A percentile compares a stretch with the other conserved stretches of the same genome.
phyloP scores from a whole-genome alignment of 2,113 vertebrate species.

The Indicator maculatus region DNA sequence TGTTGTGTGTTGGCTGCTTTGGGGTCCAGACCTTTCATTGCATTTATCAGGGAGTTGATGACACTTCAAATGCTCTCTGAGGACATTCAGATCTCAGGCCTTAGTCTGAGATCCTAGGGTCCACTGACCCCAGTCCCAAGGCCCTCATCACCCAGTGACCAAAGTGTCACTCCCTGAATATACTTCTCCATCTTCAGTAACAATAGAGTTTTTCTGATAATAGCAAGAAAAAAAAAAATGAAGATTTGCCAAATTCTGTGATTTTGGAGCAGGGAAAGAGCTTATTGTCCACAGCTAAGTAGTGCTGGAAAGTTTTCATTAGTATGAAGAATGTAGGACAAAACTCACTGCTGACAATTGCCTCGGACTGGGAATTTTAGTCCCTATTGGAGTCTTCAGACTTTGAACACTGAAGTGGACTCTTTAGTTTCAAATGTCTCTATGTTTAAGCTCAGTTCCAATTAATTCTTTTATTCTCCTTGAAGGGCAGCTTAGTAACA shows the following conservation, averaged over 20 bases:
- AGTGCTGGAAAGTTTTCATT: not conserved
- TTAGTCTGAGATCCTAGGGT: not conserved
- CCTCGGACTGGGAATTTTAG: not conserved
- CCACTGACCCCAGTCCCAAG: not conserved
- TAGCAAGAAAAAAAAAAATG: not conserved
- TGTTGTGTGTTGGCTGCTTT: not conserved
- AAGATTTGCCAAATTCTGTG: not conserved
- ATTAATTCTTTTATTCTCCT: slow-evolving; percentile 23
- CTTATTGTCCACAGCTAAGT: not conserved
- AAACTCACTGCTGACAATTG: not conserved
- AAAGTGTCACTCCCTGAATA: not conserved
- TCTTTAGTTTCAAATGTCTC: not conserved
- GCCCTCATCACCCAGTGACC: not conserved
- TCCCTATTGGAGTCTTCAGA: not conserved
- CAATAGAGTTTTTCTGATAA: not conserved
- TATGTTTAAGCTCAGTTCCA: not conserved
- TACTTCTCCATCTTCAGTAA: not conserved
- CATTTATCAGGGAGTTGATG: not conserved
- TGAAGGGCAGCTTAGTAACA: slow-evolving; percentile 21
- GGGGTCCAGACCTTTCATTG: not conserved
- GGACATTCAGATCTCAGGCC: not conserved
- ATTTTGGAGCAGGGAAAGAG: not conserved
- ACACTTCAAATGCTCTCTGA: not conserved
- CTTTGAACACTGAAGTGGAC: not conserved
- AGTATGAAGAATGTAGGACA: not conserved